phyloP scores from a whole-genome alignment of 2,797 vertebrate species.

The Amblyopsis hoosieri region DNA sequence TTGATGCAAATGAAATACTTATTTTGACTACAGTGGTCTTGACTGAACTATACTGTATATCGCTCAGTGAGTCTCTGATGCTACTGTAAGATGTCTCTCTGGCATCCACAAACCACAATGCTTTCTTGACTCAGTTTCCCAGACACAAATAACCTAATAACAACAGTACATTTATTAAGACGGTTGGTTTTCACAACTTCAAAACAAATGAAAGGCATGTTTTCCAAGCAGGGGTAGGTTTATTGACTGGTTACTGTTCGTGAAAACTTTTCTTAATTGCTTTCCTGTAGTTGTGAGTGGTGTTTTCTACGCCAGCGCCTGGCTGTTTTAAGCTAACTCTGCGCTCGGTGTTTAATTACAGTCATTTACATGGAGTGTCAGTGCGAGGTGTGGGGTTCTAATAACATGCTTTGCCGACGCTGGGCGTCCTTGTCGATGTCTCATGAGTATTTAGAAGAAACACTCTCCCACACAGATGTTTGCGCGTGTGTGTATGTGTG shows the following conservation, averaged over 20 bases:
- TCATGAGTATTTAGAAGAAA: constrained; percentile 55
- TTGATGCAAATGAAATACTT: too few relatives aligned
- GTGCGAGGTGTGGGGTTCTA: constrained; percentile 68
- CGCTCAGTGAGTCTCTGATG: too few relatives aligned
- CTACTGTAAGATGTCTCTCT: neutral
- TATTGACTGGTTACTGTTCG: constrained; percentile 43
- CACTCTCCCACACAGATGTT: constrained; percentile 66
- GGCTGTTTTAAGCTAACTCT: constrained; percentile 69
- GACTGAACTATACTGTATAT: too few relatives aligned
- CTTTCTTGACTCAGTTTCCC: neutral
- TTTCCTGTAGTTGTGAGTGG: constrained; percentile 46
- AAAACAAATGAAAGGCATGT: constrained; percentile 20
- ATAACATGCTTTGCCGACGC: constrained; percentile 75
- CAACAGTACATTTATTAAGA: neutral
- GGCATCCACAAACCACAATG: neutral
- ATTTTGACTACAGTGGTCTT: too few relatives aligned
- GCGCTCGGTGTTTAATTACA: constrained; percentile 76
- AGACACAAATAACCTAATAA: neutral
- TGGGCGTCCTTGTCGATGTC: constrained; percentile 45
- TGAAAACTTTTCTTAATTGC: constrained; percentile 58
- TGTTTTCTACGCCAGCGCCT: constrained; percentile 50
- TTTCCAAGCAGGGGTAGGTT: constrained; percentile 24
- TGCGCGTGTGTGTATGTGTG: constrained; percentile 28
- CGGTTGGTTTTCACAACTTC: constrained; percentile 12
- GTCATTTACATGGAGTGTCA: constrained; percentile 77